Evolutionary conservation across 2,797 vertebrate genomes (phyloP), one percentile per base, ranked within the genome.

Genomic region (Cichlasoma orientale): DNA sequence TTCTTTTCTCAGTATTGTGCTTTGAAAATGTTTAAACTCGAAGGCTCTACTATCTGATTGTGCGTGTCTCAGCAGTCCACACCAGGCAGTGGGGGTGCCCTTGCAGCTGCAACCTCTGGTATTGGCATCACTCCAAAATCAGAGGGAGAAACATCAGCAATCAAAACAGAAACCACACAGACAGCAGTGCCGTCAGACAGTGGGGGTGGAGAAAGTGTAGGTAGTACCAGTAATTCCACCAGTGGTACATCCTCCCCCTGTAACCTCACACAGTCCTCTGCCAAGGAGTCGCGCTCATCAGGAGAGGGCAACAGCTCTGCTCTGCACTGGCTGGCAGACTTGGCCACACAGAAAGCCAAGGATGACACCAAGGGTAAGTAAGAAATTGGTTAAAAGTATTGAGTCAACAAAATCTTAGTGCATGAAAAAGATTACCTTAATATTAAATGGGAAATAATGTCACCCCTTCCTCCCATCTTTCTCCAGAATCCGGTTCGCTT

Each of bases 271-370:
- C 94, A 92, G 83, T 82, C 88, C 41, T 80, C 93, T 33, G 58
- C 85, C 47, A 96, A 95, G 90, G 96, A 96, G 63, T 38, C 91
- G 0, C 94, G 93, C 38, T 81, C 93, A 68, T 94, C 96, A 13
- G 91, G 90, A 81, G 94, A 95, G 72, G 92, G 92, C 81, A 94
- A 93, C 87, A 96, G 96, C 38, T 98, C 98, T 27, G 98, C 98
- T 80, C 95, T 99, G 84, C 98, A 99, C 91, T 99, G 98, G 98
- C 92, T 99, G 88, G 98, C 98, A 56, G 98, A 99, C 91, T 93
- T 99, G 91, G 98, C 98, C 82, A 98, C 98, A 0, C 98, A 99
- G 71, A 99, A 99, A 90, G 97, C 97, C 59, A 99, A 99, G 96
- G 98, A 99, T 90, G 98, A 99, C 93, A 97, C 97, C 52, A 99